Evolutionary conservation across 2,888 invertebrate species (phyloP).

Genomic region (Dasysyrphus tricinctus): DNA sequence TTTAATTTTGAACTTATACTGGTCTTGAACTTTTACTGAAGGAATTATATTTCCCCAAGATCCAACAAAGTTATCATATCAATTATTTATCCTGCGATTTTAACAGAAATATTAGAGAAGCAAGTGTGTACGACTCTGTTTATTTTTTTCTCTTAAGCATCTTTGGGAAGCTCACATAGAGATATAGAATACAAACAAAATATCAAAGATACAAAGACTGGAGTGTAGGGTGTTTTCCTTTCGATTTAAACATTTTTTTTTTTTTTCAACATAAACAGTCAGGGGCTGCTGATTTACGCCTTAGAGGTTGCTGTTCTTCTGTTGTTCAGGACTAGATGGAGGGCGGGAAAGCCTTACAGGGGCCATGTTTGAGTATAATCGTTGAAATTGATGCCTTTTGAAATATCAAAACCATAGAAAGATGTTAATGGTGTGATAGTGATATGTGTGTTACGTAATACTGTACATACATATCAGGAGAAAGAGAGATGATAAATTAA

Average conservation of each 20-base stretch:
- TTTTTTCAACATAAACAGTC: background rate
- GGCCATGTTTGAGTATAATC: conserved; percentile 66
- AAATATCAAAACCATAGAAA: conserved; percentile 54
- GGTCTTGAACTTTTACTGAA: no score
- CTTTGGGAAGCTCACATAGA: background rate
- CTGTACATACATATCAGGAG: background rate
- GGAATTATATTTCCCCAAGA: no score
- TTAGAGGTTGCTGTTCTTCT: conserved; percentile 11
- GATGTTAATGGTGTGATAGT: conserved; percentile 54
- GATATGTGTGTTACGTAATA: conserved; percentile 8
- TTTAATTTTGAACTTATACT: no score
- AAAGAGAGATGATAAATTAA: conserved; percentile 64
- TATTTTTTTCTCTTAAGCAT: background rate
- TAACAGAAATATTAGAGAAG: no score
- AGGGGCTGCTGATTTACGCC: conserved; percentile 15
- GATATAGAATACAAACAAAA: background rate
- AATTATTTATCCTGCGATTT: no score
- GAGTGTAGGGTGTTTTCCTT: background rate
- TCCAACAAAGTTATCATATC: no score
- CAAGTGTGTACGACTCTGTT: no score
- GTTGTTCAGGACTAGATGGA: background rate
- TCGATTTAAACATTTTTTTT: conserved; percentile 4
- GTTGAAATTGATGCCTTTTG: conserved; percentile 70
- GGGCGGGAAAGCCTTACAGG: background rate
- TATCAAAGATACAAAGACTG: background rate